phyloP scores from a whole-genome alignment of 2,113 vertebrate genomes.

The Sialia sialis region DNA sequence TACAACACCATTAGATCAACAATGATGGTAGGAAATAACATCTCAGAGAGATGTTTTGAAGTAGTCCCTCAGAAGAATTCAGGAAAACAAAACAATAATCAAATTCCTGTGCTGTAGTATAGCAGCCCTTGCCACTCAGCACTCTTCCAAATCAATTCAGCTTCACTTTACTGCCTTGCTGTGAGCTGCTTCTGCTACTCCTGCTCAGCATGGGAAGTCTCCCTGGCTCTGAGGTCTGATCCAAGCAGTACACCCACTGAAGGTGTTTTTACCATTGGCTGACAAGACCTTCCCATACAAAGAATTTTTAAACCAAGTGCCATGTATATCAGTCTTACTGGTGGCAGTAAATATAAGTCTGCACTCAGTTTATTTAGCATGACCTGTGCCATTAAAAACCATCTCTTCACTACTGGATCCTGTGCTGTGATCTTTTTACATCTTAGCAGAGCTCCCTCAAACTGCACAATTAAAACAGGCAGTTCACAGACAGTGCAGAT shows the following conservation, averaged over 20 bases:
- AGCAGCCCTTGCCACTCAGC: not conserved
- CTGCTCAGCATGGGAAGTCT: not conserved
- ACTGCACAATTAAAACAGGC: not conserved
- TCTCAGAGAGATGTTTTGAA: not conserved
- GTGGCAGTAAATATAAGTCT: not conserved
- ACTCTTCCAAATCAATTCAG: not conserved
- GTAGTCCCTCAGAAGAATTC: not conserved
- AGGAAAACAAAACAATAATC: not conserved
- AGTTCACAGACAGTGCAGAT: not conserved
- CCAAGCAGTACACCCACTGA: not conserved
- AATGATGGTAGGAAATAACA: not conserved
- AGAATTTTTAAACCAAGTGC: not conserved
- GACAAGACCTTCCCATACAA: not conserved
- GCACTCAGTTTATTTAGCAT: not conserved
- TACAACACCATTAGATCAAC: not conserved
- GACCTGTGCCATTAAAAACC: not conserved
- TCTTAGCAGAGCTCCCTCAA: not conserved
- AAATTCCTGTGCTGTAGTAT: not conserved
- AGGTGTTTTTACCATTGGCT: not conserved
- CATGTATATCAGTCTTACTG: not conserved
- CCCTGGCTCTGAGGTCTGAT: not conserved
- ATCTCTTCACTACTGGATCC: not conserved
- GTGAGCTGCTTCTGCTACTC: not conserved
- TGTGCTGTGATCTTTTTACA: accelerated
- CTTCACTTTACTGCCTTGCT: not conserved